A percentile compares a stretch with the other conserved stretches of the same genome.
These are phyloP conservation scores for Pyrochroa serraticornis DNA, from an alignment of 2,888 invertebrate genomes.

Conservation along the genomic window DNA sequence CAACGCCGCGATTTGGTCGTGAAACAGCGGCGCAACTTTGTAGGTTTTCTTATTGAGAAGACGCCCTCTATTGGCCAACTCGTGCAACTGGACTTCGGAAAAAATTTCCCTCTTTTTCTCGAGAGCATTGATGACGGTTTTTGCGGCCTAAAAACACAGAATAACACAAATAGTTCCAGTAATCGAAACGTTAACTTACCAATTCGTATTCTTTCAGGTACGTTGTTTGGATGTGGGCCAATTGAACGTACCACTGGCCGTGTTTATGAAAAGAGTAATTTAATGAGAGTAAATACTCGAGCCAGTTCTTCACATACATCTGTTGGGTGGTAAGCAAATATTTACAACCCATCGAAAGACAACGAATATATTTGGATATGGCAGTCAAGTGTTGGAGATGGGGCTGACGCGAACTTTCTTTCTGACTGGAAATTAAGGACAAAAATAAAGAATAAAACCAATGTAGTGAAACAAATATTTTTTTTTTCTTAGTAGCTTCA, in stretches of 20 bases:
- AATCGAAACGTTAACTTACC: conserved; percentile 22
- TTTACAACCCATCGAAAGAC: conserved; percentile 33
- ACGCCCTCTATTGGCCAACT: conserved; percentile 34
- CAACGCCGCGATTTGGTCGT: conserved; percentile 12
- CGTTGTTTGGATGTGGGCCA: conserved; percentile 32
- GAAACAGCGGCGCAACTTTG: conserved; percentile 8
- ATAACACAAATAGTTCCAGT: conserved; percentile 6
- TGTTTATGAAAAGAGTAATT: conserved; percentile 27
- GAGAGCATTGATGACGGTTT: conserved; percentile 58
- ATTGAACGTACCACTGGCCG: conserved; percentile 35
- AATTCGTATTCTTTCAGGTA: conserved; percentile 35
- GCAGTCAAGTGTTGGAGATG: conserved; percentile 38
- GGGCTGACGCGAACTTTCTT: conserved; percentile 18
- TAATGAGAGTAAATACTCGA: conserved; percentile 34
- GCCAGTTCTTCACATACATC: conserved; percentile 30
- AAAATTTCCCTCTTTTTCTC: conserved; percentile 34
- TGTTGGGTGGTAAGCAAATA: conserved; percentile 30
- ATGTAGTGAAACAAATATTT: no score
- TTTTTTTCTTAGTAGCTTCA: no score
- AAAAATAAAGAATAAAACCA: no score
- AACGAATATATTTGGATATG: conserved; percentile 32
- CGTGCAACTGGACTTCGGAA: conserved; percentile 32
- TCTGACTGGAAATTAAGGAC: not conserved
- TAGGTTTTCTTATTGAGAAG: conserved; percentile 27
- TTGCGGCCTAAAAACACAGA: conserved; percentile 58